A percentile compares a stretch with the other conserved stretches of the same genome.
Conservation (phyloP, 2,888 invertebrate genomes). For the Callimorpha dominula region DNA sequence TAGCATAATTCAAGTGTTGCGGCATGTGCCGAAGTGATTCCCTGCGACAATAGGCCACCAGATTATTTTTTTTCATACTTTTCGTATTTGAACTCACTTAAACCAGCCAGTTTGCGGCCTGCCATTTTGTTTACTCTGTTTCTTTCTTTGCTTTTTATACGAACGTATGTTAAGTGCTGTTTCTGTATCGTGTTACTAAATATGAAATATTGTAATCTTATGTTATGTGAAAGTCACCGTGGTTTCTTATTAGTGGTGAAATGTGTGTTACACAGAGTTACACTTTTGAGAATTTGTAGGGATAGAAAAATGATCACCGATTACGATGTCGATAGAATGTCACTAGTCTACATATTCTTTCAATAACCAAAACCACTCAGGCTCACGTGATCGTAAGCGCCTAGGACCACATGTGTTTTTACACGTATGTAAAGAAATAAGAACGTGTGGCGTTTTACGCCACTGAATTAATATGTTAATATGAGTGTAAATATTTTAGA, state of each 20-base stretch:
- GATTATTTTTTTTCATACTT: constrained; percentile 78
- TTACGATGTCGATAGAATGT: no score
- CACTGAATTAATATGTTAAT: no score
- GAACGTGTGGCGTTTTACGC: no score
- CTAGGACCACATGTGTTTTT: no score
- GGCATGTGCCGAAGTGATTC: constrained; percentile 69
- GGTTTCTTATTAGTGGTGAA: not conserved
- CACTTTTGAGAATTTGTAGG: no score
- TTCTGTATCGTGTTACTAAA: constrained; percentile 40
- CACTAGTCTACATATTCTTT: no score
- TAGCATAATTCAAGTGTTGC: constrained; percentile 18
- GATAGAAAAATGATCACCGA: no score
- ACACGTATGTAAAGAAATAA: no score
- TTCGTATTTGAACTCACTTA: constrained; percentile 83
- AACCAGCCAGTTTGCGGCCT: constrained; percentile 69
- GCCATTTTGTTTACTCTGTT: constrained; percentile 71
- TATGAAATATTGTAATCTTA: constrained; percentile 22
- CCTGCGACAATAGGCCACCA: constrained; percentile 68
- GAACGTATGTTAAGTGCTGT: constrained; percentile 41
- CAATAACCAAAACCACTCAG: no score
- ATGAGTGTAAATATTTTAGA: no score
- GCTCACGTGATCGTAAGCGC: no score
- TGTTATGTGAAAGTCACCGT: constrained; percentile 6
- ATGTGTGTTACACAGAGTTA: no score
- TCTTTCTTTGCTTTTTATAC: constrained; percentile 62